Conservation (phyloP, 2,797 vertebrate species). For the Carapus acus region DNA sequence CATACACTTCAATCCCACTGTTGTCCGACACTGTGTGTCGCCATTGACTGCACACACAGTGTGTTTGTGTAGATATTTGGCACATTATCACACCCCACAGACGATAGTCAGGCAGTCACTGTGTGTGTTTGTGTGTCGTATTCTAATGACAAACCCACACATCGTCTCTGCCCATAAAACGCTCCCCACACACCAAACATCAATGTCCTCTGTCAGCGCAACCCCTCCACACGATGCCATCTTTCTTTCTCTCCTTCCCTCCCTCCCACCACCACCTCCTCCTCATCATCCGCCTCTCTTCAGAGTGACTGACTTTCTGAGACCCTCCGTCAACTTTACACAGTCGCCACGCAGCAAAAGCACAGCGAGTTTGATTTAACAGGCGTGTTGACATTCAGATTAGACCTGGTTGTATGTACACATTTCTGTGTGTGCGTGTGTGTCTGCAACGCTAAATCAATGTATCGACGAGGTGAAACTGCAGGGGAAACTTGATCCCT, state of each 20-base stretch:
- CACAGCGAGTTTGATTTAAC: neutral
- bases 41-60: too few species aligned
- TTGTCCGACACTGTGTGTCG: too few species aligned
- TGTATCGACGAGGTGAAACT: constrained; percentile 7
- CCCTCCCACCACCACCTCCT: constrained; percentile 1
- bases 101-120: constrained; percentile 1
- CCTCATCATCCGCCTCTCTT: constrained; percentile 25
- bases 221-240: too few species aligned
- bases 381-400: too few species aligned
- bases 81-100: neutral
- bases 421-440: too few species aligned
- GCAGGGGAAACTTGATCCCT: constrained; percentile 27
- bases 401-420: too few species aligned
- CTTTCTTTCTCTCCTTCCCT: too few species aligned
- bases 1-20: too few species aligned
- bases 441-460: too few species aligned
- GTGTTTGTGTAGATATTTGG: neutral
- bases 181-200: constrained; percentile 1
- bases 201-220: neutral
- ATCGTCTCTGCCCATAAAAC: neutral
- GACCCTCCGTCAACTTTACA: neutral
- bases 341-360: constrained; percentile 15
- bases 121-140: neutral
- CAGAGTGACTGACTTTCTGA: constrained; percentile 50
- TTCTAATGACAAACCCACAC: neutral